These are phyloP conservation scores for Archegozetes longisetosus DNA, from an alignment of 1,140 invertebrate species.

Conservation along the genomic window DNA sequence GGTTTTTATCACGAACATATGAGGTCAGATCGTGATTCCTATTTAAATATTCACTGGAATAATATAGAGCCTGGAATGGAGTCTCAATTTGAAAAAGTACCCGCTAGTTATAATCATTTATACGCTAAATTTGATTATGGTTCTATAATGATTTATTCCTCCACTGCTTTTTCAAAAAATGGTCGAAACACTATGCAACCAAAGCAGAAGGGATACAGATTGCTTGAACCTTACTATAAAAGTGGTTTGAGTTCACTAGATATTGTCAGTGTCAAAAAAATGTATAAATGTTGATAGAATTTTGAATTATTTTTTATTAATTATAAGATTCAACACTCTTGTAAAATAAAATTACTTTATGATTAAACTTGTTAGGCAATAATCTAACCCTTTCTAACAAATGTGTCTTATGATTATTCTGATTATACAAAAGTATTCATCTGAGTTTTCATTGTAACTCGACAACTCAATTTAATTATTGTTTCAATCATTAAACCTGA, in stretches of 20 bases:
- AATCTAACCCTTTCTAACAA: too few relatives aligned
- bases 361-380: too few relatives aligned
- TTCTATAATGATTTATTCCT: conserved; percentile 22
- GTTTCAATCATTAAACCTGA: too few relatives aligned
- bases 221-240: background rate
- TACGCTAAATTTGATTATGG: conserved; percentile 18
- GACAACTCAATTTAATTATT: too few relatives aligned
- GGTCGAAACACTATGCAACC: background rate
- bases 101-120: background rate
- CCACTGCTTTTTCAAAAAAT: conserved; percentile 20
- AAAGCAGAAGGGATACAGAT: background rate
- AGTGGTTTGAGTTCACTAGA: background rate
- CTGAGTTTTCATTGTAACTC: too few relatives aligned
- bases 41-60: background rate
- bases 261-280: background rate
- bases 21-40: conserved; percentile 22
- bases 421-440: too few relatives aligned
- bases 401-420: too few relatives aligned
- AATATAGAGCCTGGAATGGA: background rate
- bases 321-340: too few relatives aligned
- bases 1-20: conserved; percentile 31
- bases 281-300: conserved; percentile 5
- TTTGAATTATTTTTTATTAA: too few relatives aligned
- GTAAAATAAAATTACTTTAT: too few relatives aligned
- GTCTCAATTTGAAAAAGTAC: background rate